phyloP scores from a whole-genome alignment of 2,888 invertebrate species.

The Lasioglossum figueresi region DNA sequence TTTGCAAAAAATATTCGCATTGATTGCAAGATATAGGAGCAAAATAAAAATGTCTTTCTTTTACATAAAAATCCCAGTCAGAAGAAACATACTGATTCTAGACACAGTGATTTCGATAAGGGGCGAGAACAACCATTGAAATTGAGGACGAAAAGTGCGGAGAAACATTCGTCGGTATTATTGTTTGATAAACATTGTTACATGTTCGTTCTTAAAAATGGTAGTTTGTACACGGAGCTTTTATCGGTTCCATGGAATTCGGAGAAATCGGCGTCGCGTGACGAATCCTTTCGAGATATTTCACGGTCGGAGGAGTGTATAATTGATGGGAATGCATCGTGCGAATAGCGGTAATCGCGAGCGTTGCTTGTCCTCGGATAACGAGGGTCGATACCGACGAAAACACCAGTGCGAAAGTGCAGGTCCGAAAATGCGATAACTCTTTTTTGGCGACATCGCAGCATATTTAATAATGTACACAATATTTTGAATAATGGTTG shows the following conservation, averaged over 20 bases:
- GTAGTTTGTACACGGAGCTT: constrained; percentile 4
- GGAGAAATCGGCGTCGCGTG: constrained; percentile 33
- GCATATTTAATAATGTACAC: no score
- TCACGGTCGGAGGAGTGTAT: background rate
- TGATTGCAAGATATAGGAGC: no score
- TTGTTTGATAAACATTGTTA: background rate
- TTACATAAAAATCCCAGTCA: no score
- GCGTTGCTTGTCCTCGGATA: constrained; percentile 17
- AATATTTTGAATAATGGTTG: no score
- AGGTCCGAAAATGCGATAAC: background rate
- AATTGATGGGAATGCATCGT: background rate
- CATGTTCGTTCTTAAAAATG: background rate
- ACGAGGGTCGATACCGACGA: constrained; percentile 17
- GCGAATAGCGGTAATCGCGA: constrained; percentile 18
- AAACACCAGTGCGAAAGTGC: background rate
- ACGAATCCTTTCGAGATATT: constrained; percentile 11
- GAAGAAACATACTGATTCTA: no score
- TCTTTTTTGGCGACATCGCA: background rate
- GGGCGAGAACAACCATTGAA: no score
- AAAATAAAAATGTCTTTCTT: no score
- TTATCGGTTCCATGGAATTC: constrained; percentile 11
- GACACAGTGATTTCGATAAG: no score
- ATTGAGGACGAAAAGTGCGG: no score
- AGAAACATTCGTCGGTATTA: no score
- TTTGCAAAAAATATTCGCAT: no score